phyloP scores from a whole-genome alignment of 2,797 vertebrate species.

The Podarcis siculus region DNA sequence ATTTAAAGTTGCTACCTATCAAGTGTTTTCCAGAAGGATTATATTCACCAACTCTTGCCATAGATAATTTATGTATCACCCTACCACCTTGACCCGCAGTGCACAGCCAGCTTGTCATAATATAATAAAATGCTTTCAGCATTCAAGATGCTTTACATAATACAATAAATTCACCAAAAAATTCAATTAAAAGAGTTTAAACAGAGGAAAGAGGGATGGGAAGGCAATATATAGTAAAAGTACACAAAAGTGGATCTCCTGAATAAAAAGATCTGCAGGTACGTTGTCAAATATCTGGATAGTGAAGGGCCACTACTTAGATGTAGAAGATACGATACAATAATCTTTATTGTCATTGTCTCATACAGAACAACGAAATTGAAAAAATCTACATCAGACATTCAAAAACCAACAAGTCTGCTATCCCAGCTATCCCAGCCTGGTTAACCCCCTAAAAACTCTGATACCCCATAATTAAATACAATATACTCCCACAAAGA shows the following conservation, averaged over 20 bases:
- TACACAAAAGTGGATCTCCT: not conserved
- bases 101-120: constrained; percentile 3
- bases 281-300: not conserved
- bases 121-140: constrained; percentile 31
- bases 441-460: no score
- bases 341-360: no score
- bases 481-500: no score
- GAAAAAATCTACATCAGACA: no score
- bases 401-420: no score
- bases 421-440: no score
- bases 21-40: not conserved
- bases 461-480: no score
- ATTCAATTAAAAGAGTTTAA: constrained; percentile 21
- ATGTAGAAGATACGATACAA: no score
- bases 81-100: constrained; percentile 27
- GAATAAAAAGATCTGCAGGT: not conserved
- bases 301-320: no score
- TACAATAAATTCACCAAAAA: constrained; percentile 31
- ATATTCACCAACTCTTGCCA: not conserved
- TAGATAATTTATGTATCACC: not conserved
- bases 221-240: not conserved
- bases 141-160: constrained; percentile 22
- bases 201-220: not conserved
- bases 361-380: no score
- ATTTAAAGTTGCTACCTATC: constrained; percentile 26